Conservation (phyloP, 64 coral and sea anemone species). For the Actinia equina region DNA sequence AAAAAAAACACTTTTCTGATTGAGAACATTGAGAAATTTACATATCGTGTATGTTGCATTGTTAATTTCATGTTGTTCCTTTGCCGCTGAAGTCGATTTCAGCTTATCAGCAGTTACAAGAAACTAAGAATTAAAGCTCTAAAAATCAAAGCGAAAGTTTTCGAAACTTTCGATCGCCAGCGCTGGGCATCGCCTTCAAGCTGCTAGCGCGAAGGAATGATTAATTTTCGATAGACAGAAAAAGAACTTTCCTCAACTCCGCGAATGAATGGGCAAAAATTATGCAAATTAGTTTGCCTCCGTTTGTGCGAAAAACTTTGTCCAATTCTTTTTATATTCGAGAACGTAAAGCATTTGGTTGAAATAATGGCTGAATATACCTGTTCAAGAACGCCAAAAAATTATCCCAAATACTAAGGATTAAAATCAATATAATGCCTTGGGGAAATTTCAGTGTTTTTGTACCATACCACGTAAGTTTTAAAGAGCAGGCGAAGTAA, state of each 20-base stretch:
- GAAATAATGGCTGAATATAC: slow-evolving; percentile 25
- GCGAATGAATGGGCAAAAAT: slow-evolving; percentile 96
- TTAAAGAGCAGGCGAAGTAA: slow-evolving; percentile 23
- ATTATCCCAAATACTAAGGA: not conserved
- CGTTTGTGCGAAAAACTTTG: slow-evolving; percentile 71
- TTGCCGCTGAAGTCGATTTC: slow-evolving; percentile 20
- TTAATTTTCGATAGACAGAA: slow-evolving; percentile 32
- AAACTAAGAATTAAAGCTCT: slow-evolving; percentile 12
- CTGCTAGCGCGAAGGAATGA: not conserved
- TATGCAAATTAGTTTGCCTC: slow-evolving; percentile 94
- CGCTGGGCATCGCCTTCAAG: not conserved
- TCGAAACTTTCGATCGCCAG: slow-evolving; percentile 17
- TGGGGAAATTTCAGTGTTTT: slow-evolving; percentile 4
- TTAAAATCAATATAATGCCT: not conserved
- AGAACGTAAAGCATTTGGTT: slow-evolving; percentile 25
- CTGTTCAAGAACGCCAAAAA: not conserved
- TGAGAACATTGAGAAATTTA: slow-evolving; percentile 17
- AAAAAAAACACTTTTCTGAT: slow-evolving; percentile 7
- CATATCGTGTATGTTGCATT: slow-evolving; percentile 26
- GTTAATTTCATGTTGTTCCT: slow-evolving; percentile 31
- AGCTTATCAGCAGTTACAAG: slow-evolving; percentile 10
- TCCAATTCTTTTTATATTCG: slow-evolving; percentile 46
- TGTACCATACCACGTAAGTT: not conserved
- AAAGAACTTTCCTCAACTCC: slow-evolving; percentile 75
- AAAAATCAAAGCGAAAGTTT: slow-evolving; percentile 31